phyloP scores from a whole-genome alignment of 2,113 vertebrate genomes.

The Lycocorax pyrrhopterus region DNA sequence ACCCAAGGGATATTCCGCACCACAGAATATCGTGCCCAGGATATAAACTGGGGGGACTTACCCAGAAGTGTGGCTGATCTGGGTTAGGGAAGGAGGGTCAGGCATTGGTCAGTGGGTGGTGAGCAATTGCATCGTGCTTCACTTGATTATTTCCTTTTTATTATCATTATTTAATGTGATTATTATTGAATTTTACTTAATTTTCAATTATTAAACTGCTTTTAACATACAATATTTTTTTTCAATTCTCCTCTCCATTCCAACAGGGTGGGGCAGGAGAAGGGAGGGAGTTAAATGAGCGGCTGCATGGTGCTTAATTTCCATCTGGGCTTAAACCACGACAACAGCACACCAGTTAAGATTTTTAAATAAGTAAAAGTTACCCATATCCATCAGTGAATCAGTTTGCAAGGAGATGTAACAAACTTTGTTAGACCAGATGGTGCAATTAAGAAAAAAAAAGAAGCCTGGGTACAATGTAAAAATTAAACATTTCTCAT shows the following conservation, averaged over 20 bases:
- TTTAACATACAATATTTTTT: background rate
- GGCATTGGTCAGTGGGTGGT: background rate
- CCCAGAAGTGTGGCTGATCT: background rate
- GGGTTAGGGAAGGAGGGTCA: background rate
- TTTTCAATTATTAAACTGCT: background rate
- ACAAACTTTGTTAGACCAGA: conserved; percentile 18
- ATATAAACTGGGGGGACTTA: background rate
- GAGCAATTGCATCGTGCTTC: background rate
- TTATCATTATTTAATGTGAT: background rate
- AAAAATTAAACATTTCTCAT: background rate
- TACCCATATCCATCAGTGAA: background rate
- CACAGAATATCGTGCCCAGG: background rate
- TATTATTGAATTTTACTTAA: background rate
- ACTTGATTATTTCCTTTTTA: background rate
- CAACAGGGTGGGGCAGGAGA: background rate
- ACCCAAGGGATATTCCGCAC: background rate
- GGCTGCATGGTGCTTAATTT: background rate
- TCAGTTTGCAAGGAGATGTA: background rate
- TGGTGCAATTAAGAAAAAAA: background rate
- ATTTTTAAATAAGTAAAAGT: background rate
- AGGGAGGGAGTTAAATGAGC: accelerated
- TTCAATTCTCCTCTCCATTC: background rate
- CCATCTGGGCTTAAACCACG: background rate
- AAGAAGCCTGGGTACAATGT: background rate
- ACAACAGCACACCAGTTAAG: background rate